Base-by-base conservation (phyloP, 2,113 vertebrate genomes). In the Parotia lawesii region DNA sequence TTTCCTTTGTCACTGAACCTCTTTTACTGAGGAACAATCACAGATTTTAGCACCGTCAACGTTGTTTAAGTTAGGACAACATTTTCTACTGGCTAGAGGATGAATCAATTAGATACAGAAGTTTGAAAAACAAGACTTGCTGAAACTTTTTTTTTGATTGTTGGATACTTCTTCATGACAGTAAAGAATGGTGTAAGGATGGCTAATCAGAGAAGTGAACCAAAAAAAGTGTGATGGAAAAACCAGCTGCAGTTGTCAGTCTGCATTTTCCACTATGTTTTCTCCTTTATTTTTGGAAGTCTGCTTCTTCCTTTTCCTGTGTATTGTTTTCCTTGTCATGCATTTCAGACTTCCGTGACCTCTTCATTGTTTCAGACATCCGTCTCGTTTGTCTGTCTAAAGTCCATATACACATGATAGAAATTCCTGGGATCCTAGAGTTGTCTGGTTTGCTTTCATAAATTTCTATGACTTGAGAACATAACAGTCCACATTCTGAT, bases 261-360 rank as follows among this genome's bases (percentile, higher is more conserved):
- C 70, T 90, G 24, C 28, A 48, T 83, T 60, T 95, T 90, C 40
- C 44, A 35, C 21, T 51, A 24, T 87, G 1, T 1, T 27, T 65
- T 86, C 35, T 66, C 54, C 54, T 90, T 87, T 83, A n/a, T 61
- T 90, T 96, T 86, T 93, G 67, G 37, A 85, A 92, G 45, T 65
- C 27, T 5, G 1, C 37, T 37, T 87, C 45, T 90, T 91, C 57
- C 33, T 85, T 77, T 87, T 87, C 38, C 64, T 70, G 8, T 61
- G 15, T 51, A 33, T 61, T 93, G 38, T 53, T 82, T 89, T 79
- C 31, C 48, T 64, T 64, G n/a, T 48, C 2, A 1, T 53, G 18
- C 15, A 33, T 77, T 93, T 94, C 54, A 54, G 48, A 37, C 17
- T 83, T 77, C 15, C 7, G 35, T 90, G 62, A 93, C n/a, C 12